Conservation (phyloP, 2,113 vertebrate species). For the Genyomyrus donnyi region DNA sequence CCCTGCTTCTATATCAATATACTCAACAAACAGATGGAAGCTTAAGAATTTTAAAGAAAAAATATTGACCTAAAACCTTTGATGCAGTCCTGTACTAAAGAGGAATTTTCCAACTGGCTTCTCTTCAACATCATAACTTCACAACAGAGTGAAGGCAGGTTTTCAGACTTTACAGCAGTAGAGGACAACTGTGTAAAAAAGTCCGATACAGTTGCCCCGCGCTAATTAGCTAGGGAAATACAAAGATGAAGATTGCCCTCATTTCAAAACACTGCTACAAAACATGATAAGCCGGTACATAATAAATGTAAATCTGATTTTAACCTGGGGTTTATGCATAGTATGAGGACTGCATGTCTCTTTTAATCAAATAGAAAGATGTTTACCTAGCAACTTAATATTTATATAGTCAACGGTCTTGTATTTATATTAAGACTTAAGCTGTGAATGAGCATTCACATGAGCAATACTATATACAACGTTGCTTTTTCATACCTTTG, state of each 20-base stretch:
- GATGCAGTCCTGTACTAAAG: neutral
- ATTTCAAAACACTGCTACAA: constrained; percentile 30
- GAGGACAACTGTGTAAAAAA: constrained; percentile 48
- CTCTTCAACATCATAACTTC: constrained; percentile 41
- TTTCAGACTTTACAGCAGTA: constrained; percentile 23
- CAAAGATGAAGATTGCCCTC: constrained; percentile 24
- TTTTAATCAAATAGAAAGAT: constrained; percentile 1
- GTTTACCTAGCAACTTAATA: neutral
- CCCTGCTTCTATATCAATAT: neutral
- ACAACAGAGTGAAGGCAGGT: constrained; percentile 47
- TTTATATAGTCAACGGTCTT: neutral
- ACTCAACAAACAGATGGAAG: neutral
- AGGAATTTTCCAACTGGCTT: constrained; percentile 53
- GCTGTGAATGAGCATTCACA: neutral
- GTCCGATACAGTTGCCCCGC: constrained; percentile 29
- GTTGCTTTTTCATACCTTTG: neutral
- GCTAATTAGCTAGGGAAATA: constrained; percentile 18
- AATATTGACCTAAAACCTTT: neutral
- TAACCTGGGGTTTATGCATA: constrained; percentile 6
- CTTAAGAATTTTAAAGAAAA: neutral
- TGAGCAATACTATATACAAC: neutral
- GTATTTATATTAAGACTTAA: neutral
- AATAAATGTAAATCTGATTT: neutral
- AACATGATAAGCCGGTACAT: constrained; percentile 1
- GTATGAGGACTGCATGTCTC: neutral